Base-by-base conservation (phyloP, 2,888 invertebrate genomes). In the Oxytorus armatus region DNA sequence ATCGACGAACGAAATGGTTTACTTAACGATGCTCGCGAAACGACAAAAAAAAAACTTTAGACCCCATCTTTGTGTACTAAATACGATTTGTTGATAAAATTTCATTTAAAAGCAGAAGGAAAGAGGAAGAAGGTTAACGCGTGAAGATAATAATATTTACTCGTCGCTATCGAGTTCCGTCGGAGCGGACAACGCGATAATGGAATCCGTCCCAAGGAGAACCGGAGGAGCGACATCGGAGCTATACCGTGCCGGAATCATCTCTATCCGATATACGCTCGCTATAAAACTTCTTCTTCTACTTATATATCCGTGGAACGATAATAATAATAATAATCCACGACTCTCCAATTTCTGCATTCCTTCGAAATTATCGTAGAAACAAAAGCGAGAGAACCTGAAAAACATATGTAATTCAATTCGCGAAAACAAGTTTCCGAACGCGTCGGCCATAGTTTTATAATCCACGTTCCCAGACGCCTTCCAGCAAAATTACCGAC, bases 191-290 rank as follows among this genome's bases (percentile, higher is more conserved):
- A n/a, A 39, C 36, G 18, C n/a, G 51, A 53, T 53, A 55, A 21
- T 53, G 33, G 59, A 51, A 73, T 78, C n/a, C 33, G 23, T 61
- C 36, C 73, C 78, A 78, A 73, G 73, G 78, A 59, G 44, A 78
- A 53, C 73, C 25, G 61, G 59, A 73, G 49, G 44, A 23, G 25
- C 61, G 53, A 53, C 68, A 59, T 21, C 53, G 21, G 29, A n/a
- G n/a, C 10, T 65, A 33, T 29, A 44, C 63, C 29, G 61, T 1
- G 29, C 16, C 5, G 23, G 59, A 36, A 36, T n/a, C 44, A 77
- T 70, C 49, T 49, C 73, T 23, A n/a, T 23, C 23, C 21, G 57
- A 21, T 14, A n/a, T 11, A 5, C 16, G 33, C 44, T 25, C n/a
- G n/a, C 16, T 14, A 29, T 14, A 53, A 68, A 36, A 29, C 49